Evolutionary conservation across 2,797 vertebrate genomes (phyloP), one percentile per base, ranked within the genome.

Genomic region (Nannoperca australis): DNA sequence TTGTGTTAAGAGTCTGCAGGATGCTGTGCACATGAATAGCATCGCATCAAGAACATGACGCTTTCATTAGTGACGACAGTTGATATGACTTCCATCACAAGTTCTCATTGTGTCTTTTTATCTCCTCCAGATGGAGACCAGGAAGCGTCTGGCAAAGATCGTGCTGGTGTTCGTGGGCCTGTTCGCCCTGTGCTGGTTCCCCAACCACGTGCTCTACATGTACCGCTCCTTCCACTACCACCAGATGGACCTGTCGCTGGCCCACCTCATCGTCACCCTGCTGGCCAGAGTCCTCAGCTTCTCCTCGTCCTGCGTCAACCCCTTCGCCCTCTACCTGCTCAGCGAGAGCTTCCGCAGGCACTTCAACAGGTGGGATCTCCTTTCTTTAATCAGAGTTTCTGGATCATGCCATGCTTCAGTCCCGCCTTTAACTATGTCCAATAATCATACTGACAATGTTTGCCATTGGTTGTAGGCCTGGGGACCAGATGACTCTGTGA

Each of bases 141-240:
- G 98, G 74, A 99, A 97, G 91, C 97, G 98, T 0, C 95, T 99
- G 67, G 97, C 98, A 55, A 98, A 97, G 93, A 99, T 96, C 0
- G 98, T 99, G 20, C 90, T 99, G 92, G 98, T 99, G 70, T 98
- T 99, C 0, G 98, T 99, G 76, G 96, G 95, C 30, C 95, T 99
- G 85, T 99, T 99, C 0, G 97, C 98, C 10, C 93, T 98, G 74
- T 99, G 98, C 93, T 99, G 98, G 98, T 97, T 99, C 49, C 98
- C 98, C 40, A 99, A 96, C 81, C 98, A 99, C 0, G 73, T 97
- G 32, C 96, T 99, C 90, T 99, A 99, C 94, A 93, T 99, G 84
- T 99, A 99, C 88, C 97, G 98, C 2, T 99, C 97, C 82, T 99
- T 98, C 94, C 96, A 97, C 93, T 98, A 99, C 92, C 95, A 95